Evolutionary conservation across 2,888 invertebrate genomes (phyloP).

Genomic region (Drosophila nigritarsus): DNA sequence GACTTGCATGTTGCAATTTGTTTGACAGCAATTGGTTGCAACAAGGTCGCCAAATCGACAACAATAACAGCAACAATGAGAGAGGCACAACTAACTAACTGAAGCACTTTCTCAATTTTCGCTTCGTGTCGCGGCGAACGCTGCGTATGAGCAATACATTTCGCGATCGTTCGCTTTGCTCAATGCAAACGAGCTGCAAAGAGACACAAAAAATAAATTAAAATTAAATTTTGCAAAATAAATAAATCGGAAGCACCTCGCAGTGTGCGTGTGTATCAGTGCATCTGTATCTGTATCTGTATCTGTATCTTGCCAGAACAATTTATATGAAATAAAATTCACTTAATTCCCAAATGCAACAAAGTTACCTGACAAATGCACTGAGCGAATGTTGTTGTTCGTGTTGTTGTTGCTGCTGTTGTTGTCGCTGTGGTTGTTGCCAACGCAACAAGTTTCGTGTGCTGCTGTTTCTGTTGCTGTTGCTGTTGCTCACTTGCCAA

Average conservation of each 20-base stretch:
- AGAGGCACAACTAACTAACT: conserved; percentile 21
- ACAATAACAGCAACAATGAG: conserved; percentile 26
- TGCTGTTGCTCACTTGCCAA: conserved; percentile 63
- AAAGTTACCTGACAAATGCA: conserved; percentile 61
- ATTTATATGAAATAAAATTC: conserved; percentile 60
- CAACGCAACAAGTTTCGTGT: conserved; percentile 77
- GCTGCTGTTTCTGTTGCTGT: conserved; percentile 38
- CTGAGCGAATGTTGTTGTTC: conserved; percentile 51
- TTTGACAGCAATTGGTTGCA: conserved; percentile 50
- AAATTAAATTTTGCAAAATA: conserved; percentile 50
- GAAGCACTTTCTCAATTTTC: conserved; percentile 72
- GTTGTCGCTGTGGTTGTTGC: conserved; percentile 47
- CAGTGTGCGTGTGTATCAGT: conserved; percentile 28
- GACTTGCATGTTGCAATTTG: conserved; percentile 57
- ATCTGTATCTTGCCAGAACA: conserved; percentile 65
- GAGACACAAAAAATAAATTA: conserved; percentile 8
- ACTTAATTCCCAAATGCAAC: conserved; percentile 25
- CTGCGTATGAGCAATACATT: conserved; percentile 67
- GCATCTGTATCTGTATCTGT: conserved; percentile 24
- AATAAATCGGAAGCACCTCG: conserved; percentile 76
- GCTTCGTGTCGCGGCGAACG: conserved; percentile 38
- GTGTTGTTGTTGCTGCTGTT: conserved; percentile 29
- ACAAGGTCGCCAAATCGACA: conserved; percentile 57
- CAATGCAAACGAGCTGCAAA: conserved; percentile 60
- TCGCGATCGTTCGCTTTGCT: conserved; percentile 34